Percentiles rank a stretch among this genome's conserved stretches.
Evolutionary conservation across 2,113 vertebrate genomes (phyloP).

Genomic region (Sula dactylatra): DNA sequence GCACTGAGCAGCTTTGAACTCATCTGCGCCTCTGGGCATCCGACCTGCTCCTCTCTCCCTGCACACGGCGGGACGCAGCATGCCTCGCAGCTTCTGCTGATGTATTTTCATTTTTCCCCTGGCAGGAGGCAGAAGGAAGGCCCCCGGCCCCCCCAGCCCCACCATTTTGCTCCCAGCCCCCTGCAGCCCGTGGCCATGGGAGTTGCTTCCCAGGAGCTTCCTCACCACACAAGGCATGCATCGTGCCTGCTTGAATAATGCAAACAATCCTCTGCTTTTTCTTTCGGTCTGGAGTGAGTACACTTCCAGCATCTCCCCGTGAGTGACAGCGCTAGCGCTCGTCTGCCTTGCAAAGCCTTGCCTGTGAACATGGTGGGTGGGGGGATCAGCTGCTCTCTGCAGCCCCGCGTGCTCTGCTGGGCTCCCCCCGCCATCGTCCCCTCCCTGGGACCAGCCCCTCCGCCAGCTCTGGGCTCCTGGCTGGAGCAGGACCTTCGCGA

Average conservation of each 20-base stretch:
- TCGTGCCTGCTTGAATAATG: accelerated
- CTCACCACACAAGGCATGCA: accelerated
- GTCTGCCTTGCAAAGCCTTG: background rate
- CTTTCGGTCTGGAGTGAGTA: accelerated
- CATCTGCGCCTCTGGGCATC: background rate
- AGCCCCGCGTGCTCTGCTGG: background rate
- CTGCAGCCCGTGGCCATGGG: background rate
- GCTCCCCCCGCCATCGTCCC: background rate
- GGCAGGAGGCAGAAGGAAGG: background rate
- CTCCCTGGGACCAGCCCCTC: background rate
- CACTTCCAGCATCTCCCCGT: background rate
- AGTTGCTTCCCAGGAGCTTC: background rate
- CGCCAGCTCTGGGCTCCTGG: accelerated
- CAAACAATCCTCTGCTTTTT: too few relatives aligned
- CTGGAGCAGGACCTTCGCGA: background rate
- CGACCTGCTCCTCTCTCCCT: background rate
- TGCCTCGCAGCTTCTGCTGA: background rate
- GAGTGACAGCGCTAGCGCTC: background rate
- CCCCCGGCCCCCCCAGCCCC: background rate
- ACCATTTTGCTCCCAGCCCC: background rate
- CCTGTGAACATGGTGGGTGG: background rate
- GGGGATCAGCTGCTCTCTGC: background rate
- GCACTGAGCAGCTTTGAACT: background rate
- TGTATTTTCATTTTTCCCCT: background rate
- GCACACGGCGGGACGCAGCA: accelerated